Evolutionary conservation across 1,140 invertebrate genomes (phyloP), one percentile per base, ranked within the genome.

Genomic region (Teleogryllus occipitalis): DNA sequence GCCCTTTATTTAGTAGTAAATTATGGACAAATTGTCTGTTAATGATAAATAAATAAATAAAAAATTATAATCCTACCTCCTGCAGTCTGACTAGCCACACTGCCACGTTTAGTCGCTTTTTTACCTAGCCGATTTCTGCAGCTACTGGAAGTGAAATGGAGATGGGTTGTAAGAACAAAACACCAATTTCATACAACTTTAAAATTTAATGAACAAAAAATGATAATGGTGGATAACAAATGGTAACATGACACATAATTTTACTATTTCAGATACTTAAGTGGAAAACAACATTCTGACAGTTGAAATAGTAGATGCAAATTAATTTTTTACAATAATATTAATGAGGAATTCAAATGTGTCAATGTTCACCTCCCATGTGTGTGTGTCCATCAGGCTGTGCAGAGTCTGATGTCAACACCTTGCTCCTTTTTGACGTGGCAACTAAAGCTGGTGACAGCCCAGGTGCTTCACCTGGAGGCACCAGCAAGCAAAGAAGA

Each of bases 381-480:
- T 78, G 74, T 79, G 82, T 82, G 5, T 39, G 27, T 39, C 82
- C 80, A 84, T 49, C 84, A 89, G 88, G 86, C 87, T 80, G 83
- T 89, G 81, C 85, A 86, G 81, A 85, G 83, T 80, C 84, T 89
- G 82, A 84, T 86, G 76, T 83, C 82, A 5, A 83, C 85, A 39
- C 88, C 90, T 7, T 88, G 84, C 8, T 85, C 87, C 5, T 87
- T 89, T 81, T 87, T 90, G 80, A 85, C 91, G 72, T 93, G 92
- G 91, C 92, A 93, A 84, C 87, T 92, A 22, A 92, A 91, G 82
- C 85, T 93, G 8, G 83, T 92, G 6, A 85, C 87, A 10, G 86
- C 88, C 7, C 88, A 89, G 81, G 86, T 8, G 81, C 85, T 0
- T 39, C 27, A 39, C 27, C 27, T 39, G 27, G 27, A 39, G 27